phyloP scores from a whole-genome alignment of 2,888 invertebrate genomes.

The Cyclophora punctaria region DNA sequence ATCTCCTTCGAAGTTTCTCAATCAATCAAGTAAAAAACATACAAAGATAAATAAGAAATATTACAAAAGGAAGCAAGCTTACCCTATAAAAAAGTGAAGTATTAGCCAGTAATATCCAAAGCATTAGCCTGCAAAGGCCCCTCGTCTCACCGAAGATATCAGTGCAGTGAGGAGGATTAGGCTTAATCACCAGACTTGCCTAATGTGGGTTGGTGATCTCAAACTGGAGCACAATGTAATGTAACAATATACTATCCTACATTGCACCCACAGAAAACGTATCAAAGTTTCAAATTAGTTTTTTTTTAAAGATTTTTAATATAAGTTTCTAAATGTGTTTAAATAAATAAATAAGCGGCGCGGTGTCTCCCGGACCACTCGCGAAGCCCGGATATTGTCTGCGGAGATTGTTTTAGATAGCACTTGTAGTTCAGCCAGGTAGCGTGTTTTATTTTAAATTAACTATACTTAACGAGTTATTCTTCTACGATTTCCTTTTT shows the following conservation, averaged over 20 bases:
- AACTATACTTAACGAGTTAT: slow-evolving; percentile 14
- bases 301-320: neutral
- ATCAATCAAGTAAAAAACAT: neutral
- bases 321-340: neutral
- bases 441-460: slow-evolving; percentile 24
- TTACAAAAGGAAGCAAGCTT: neutral
- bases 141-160: too few relatives aligned
- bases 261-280: neutral
- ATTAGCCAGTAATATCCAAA: too few relatives aligned
- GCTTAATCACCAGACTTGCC: too few relatives aligned
- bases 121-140: too few relatives aligned
- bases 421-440: slow-evolving; percentile 26
- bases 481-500: slow-evolving; percentile 6
- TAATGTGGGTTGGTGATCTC: too few relatives aligned
- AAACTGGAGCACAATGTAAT: too few relatives aligned
- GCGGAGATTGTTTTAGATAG: slow-evolving; percentile 57
- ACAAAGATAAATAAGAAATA: neutral
- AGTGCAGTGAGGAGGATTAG: too few relatives aligned
- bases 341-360: neutral
- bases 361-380: slow-evolving; percentile 9
- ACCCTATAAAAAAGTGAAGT: too few relatives aligned
- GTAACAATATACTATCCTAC: too few relatives aligned
- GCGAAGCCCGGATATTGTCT: slow-evolving; percentile 46
- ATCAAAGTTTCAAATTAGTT: neutral
- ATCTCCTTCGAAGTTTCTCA: too few relatives aligned